phyloP scores from a whole-genome alignment of 2,888 invertebrate species.

The Homarus gammarus region DNA sequence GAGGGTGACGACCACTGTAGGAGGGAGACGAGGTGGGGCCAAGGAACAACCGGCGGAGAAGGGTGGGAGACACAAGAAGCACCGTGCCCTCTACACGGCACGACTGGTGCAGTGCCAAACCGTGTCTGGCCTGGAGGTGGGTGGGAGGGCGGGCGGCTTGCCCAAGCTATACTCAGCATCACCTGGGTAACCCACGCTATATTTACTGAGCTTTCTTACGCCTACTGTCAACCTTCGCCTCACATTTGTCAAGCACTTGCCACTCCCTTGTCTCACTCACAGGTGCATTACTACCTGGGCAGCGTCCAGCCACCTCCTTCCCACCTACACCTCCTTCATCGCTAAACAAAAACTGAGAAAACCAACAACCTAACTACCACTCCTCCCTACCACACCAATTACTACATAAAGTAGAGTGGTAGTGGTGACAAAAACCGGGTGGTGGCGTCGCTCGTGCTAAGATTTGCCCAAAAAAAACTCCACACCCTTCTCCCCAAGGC shows the following conservation, averaged over 20 bases:
- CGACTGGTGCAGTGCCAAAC: slow-evolving; percentile 50
- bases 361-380: too few species aligned
- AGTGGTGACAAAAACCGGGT: too few species aligned
- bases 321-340: too few species aligned
- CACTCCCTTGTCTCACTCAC: background rate
- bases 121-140: slow-evolving; percentile 7
- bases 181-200: slow-evolving; percentile 32
- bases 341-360: too few species aligned
- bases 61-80: slow-evolving; percentile 35
- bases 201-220: slow-evolving; percentile 10
- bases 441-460: too few species aligned
- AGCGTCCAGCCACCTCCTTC: background rate
- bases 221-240: background rate
- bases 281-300: background rate
- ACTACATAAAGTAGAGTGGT: too few species aligned
- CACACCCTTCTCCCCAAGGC: too few species aligned
- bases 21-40: background rate
- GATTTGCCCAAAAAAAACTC: background rate
- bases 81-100: slow-evolving; percentile 50
- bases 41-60: slow-evolving; percentile 8
- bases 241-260: background rate
- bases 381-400: too few species aligned
- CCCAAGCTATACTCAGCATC: slow-evolving; percentile 20
- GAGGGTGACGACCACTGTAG: slow-evolving; percentile 15
- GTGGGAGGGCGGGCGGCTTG: slow-evolving; percentile 27